These are phyloP conservation scores for Pygmarrhopalites habei DNA, from an alignment of 1,140 invertebrate species.

Conservation along the genomic window DNA sequence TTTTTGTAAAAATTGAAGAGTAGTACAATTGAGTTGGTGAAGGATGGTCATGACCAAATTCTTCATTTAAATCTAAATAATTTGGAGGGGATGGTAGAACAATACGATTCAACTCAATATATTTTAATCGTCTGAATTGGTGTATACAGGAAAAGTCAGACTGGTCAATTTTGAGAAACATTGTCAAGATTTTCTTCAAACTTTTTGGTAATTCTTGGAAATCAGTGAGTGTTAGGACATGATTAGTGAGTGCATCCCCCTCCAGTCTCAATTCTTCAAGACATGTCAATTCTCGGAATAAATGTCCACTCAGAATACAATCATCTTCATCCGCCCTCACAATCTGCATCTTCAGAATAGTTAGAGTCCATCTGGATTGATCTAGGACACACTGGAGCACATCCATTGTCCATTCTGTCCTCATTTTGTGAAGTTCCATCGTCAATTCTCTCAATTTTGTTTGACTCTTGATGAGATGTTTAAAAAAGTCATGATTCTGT, in stretches of 20 bases:
- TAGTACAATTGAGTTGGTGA: background rate
- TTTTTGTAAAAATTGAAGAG: background rate
- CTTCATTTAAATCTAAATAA: too few species aligned
- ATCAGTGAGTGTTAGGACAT: background rate
- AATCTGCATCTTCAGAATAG: background rate
- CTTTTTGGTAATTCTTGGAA: background rate
- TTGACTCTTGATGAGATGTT: background rate
- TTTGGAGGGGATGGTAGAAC: too few species aligned
- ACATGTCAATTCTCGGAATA: background rate
- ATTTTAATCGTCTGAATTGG: background rate
- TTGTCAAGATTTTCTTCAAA: background rate
- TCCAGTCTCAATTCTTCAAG: slow-evolving; percentile 1
- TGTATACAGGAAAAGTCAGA: background rate
- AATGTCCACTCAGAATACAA: background rate
- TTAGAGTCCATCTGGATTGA: background rate
- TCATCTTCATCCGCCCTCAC: background rate
- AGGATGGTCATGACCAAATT: too few species aligned
- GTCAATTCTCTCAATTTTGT: background rate
- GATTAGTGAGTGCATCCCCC: background rate
- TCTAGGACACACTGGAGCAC: background rate
- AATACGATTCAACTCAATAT: background rate
- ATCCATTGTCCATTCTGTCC: background rate
- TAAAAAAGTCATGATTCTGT: background rate
- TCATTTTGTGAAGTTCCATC: slow-evolving; percentile 1
- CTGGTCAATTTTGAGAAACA: background rate